These are phyloP conservation scores for Ptilonorhynchus violaceus DNA, from an alignment of 2,113 vertebrate species.

Conservation along the genomic window DNA sequence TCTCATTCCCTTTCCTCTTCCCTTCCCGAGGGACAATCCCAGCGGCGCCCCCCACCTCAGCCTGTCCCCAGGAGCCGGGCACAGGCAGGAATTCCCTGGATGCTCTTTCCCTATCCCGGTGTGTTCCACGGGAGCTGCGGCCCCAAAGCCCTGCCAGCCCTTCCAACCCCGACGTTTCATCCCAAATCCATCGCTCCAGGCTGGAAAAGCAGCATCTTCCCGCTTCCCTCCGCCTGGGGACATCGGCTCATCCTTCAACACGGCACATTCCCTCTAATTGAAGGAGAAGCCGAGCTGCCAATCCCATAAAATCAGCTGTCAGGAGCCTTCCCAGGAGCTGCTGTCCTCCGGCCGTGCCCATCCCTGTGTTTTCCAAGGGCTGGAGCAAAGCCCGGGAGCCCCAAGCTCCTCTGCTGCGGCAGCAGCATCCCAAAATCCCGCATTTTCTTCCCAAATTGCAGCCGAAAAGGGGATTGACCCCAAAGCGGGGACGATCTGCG, in stretches of 20 bases:
- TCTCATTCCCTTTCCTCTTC: background rate
- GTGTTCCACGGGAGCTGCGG: background rate
- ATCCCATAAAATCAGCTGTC: background rate
- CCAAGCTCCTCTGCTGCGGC: background rate
- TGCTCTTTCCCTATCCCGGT: background rate
- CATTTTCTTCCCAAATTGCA: too few relatives aligned
- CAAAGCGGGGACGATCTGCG: background rate
- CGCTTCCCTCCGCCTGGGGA: background rate
- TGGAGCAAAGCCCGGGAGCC: background rate
- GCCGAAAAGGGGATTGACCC: background rate
- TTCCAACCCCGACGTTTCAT: background rate
- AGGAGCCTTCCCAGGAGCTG: background rate
- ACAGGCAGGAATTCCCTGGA: background rate
- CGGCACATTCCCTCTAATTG: background rate
- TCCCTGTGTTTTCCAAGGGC: background rate
- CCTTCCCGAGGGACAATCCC: background rate
- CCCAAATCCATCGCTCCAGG: background rate
- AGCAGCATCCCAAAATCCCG: background rate
- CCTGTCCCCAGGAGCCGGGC: background rate
- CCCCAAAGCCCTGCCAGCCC: background rate
- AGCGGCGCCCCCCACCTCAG: background rate
- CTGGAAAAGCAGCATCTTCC: constrained; percentile 5
- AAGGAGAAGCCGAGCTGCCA: background rate
- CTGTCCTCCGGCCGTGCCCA: background rate
- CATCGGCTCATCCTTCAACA: background rate